Evolutionary conservation across 2,888 invertebrate species (phyloP).

Genomic region (Diadegma fenestrale): DNA sequence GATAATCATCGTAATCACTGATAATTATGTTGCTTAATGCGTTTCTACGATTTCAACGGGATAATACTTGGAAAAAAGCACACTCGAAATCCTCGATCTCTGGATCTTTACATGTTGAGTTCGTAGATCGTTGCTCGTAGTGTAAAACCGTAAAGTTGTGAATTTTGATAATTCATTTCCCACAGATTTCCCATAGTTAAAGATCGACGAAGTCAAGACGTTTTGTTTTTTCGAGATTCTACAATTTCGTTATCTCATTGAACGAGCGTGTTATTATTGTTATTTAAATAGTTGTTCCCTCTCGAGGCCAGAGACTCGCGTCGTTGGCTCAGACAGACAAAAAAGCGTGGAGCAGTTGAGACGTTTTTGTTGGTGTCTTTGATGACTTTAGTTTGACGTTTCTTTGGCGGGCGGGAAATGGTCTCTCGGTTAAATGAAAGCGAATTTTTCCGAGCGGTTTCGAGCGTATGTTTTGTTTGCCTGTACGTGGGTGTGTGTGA

Average conservation of each 20-base stretch:
- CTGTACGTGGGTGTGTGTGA: no score
- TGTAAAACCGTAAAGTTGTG: neutral
- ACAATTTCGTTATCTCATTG: neutral
- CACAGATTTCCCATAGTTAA: neutral
- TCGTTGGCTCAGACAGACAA: slow-evolving; percentile 14
- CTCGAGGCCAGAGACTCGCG: slow-evolving; percentile 32
- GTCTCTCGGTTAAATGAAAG: slow-evolving; percentile 2
- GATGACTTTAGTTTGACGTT: neutral
- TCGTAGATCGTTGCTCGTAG: slow-evolving; percentile 8
- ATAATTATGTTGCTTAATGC: neutral
- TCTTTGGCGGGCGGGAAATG: neutral
- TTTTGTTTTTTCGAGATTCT: neutral
- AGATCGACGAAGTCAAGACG: neutral
- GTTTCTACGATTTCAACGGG: neutral
- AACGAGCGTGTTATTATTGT: neutral
- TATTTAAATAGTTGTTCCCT: slow-evolving; percentile 53
- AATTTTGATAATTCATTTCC: neutral
- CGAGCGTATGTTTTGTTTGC: neutral
- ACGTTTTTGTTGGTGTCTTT: neutral
- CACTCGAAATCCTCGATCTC: slow-evolving; percentile 10
- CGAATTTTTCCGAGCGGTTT: neutral
- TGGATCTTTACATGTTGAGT: slow-evolving; percentile 10
- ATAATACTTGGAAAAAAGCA: neutral
- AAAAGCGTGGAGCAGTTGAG: slow-evolving; percentile 2
- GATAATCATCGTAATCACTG: slow-evolving; percentile 7